phyloP scores from a whole-genome alignment of 1,140 invertebrate species.

The Chironomus striatipennis region DNA sequence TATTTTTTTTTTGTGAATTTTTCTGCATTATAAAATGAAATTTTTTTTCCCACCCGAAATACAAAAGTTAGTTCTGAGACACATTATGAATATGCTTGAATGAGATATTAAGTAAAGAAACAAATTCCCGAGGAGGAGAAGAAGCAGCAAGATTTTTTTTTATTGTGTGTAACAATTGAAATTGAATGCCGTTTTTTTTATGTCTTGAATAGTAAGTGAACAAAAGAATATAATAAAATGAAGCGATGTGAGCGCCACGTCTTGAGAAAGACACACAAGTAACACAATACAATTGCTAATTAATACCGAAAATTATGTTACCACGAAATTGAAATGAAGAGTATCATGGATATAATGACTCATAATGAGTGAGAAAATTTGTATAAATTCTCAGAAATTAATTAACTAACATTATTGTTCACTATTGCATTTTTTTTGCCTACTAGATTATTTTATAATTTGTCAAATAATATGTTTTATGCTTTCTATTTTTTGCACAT shows the following conservation, averaged over 20 bases:
- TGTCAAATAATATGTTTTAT: no score
- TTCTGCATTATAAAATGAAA: no score
- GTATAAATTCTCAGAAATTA: conserved; percentile 11
- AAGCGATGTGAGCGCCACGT: neutral
- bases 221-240: no score
- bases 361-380: neutral
- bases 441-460: no score
- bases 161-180: conserved; percentile 14
- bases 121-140: neutral
- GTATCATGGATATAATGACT: neutral
- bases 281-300: conserved; percentile 12
- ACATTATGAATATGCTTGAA: no score
- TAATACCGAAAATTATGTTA: conserved; percentile 6
- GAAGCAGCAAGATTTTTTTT: neutral
- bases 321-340: neutral
- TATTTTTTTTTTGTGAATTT: no score
- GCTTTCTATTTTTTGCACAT: no score
- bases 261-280: neutral
- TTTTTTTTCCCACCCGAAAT: no score
- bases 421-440: no score
- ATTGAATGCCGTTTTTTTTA: neutral
- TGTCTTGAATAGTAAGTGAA: neutral
- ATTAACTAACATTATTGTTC: neutral
- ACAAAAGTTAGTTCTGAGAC: no score
- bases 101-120: no score